phyloP scores from a whole-genome alignment of 2,888 invertebrate genomes.

The Tetanocera ferruginea region DNA sequence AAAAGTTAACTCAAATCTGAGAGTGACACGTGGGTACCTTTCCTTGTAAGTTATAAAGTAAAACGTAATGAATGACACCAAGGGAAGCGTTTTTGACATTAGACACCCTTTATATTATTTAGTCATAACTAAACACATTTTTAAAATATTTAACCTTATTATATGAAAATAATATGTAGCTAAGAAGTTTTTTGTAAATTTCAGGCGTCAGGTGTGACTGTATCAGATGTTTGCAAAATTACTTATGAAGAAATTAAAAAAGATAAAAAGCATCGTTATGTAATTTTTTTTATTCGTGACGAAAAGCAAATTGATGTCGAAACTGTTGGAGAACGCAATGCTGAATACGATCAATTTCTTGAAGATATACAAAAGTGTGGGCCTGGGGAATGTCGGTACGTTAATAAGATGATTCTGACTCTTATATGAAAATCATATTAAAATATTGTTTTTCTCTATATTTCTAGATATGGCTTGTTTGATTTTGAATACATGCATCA shows the following conservation, averaged over 20 bases:
- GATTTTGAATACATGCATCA: slow-evolving; percentile 99
- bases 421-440: background rate
- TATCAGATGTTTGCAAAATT: slow-evolving; percentile 94
- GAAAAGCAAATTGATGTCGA: slow-evolving; percentile 97
- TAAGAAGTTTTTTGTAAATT: slow-evolving; percentile 45
- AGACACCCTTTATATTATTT: too few species aligned
- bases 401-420: slow-evolving; percentile 21
- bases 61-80: too few species aligned
- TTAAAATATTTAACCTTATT: too few species aligned
- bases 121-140: too few species aligned
- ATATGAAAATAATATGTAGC: too few species aligned
- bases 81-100: too few species aligned
- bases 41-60: too few species aligned
- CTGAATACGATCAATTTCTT: slow-evolving; percentile 94
- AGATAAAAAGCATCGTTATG: slow-evolving; percentile 97
- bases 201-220: slow-evolving; percentile 97
- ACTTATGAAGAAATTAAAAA: slow-evolving; percentile 98
- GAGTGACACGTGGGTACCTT: too few species aligned
- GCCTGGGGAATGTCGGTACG: slow-evolving; percentile 90
- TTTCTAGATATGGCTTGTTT: slow-evolving; percentile 87
- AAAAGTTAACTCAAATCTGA: too few species aligned
- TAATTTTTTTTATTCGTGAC: slow-evolving; percentile 95
- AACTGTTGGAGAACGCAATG: slow-evolving; percentile 89
- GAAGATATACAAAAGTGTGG: slow-evolving; percentile 92
- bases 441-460: background rate